These are phyloP conservation scores for Platycercus adscitus DNA, from an alignment of 2,113 vertebrate genomes.

Conservation along the genomic window DNA sequence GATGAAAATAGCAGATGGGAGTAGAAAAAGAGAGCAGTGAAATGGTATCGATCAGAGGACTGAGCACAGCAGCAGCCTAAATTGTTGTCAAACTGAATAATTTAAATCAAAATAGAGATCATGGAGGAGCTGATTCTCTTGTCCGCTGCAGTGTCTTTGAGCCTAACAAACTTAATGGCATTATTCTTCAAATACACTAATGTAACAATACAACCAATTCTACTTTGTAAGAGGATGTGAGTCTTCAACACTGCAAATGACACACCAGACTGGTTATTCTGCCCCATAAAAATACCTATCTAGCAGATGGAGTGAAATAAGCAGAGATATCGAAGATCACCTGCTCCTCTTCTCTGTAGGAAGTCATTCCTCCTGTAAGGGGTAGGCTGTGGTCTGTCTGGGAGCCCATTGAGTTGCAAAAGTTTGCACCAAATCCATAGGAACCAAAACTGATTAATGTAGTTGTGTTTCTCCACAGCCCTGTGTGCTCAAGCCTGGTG, in stretches of 20 bases:
- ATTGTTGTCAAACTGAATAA: slow-evolving; percentile 59
- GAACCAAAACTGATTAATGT: neutral
- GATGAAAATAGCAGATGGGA: slow-evolving; percentile 37
- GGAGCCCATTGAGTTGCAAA: neutral
- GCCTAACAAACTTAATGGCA: neutral
- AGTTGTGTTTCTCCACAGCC: neutral
- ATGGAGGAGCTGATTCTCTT: neutral
- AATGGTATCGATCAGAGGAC: slow-evolving; percentile 47
- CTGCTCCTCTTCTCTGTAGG: neutral
- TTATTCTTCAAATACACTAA: slow-evolving; percentile 5
- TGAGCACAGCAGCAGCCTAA: slow-evolving; percentile 36
- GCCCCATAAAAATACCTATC: neutral
- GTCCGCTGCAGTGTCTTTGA: slow-evolving; percentile 4
- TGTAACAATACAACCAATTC: slow-evolving; percentile 14
- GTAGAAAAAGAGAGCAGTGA: neutral
- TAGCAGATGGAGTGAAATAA: neutral
- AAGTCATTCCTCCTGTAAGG: neutral
- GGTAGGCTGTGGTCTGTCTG: neutral
- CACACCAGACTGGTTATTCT: neutral
- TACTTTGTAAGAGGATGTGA: neutral
- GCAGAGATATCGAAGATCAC: neutral
- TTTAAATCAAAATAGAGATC: slow-evolving; percentile 45
- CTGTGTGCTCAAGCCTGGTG: neutral
- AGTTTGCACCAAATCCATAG: neutral
- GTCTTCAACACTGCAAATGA: neutral